Evolutionary conservation across 2,888 invertebrate genomes (phyloP).

Genomic region (Pegoplata infirma): DNA sequence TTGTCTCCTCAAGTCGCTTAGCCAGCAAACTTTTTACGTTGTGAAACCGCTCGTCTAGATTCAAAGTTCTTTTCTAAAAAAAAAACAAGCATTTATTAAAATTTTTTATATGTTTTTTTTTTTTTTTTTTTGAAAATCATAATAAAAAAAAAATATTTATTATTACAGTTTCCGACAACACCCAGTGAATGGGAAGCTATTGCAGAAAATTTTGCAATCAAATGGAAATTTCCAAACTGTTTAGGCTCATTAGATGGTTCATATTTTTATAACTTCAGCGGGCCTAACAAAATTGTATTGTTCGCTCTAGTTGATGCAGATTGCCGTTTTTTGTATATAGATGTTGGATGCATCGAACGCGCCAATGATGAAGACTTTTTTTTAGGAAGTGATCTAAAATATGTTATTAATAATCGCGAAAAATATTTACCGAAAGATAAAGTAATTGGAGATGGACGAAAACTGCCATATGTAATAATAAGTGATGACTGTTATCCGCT

Average conservation of each 20-base stretch:
- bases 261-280: conserved; percentile 44
- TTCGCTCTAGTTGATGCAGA: conserved; percentile 39
- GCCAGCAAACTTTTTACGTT: neutral
- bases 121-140: neutral
- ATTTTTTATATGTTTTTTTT: neutral
- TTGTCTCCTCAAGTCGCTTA: neutral
- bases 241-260: conserved; percentile 26
- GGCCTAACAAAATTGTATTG: conserved; percentile 44
- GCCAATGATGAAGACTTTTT: conserved; percentile 43
- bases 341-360: conserved; percentile 37
- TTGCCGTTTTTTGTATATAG: conserved; percentile 45
- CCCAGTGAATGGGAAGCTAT: neutral
- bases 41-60: neutral
- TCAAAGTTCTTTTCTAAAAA: neutral
- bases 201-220: neutral
- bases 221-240: conserved; percentile 4
- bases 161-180: no score
- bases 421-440: conserved; percentile 24
- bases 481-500: conserved; percentile 56
- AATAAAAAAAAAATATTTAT: neutral
- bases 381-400: conserved; percentile 26
- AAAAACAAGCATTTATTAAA: neutral
- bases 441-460: conserved; percentile 40
- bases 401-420: conserved; percentile 5
- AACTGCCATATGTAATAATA: conserved; percentile 50